A percentile compares a stretch with the other conserved stretches of the same genome.
phyloP scores from a whole-genome alignment of 2,113 vertebrate genomes.

The Phylloscopus whistleri region DNA sequence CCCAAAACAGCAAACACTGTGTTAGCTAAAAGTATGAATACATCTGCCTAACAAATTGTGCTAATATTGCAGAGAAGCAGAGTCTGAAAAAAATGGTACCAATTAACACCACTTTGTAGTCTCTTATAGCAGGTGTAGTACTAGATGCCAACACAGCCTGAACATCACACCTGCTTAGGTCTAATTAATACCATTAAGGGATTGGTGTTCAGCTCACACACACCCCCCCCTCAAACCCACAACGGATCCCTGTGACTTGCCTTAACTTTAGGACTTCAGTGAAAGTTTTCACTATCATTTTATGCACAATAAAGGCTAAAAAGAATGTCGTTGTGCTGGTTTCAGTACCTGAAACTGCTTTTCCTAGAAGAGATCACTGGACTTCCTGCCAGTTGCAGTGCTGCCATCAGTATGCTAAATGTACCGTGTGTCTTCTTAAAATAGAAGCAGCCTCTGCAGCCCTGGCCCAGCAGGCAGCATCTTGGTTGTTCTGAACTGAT shows the following conservation, averaged over 20 bases:
- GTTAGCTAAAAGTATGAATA: not conserved
- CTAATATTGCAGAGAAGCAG: not conserved
- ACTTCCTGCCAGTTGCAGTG: not conserved
- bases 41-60: not conserved
- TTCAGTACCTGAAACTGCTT: not conserved
- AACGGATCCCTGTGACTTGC: not conserved
- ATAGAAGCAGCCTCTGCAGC: slow-evolving; percentile 30
- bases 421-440: not conserved
- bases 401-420: slow-evolving; percentile 5
- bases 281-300: not conserved
- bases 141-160: not conserved
- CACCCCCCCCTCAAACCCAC: not conserved
- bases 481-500: not conserved
- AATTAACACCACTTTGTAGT: not conserved
- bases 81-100: not conserved
- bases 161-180: not conserved
- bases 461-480: not conserved
- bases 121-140: not conserved
- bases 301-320: not conserved
- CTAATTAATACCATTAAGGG: not conserved
- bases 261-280: not conserved
- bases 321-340: not conserved
- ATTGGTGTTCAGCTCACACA: not conserved
- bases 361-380: not conserved
- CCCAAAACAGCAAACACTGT: fast-evolving